Base-by-base conservation (phyloP, 2,888 invertebrate genomes). In the Tyria jacobaeae region DNA sequence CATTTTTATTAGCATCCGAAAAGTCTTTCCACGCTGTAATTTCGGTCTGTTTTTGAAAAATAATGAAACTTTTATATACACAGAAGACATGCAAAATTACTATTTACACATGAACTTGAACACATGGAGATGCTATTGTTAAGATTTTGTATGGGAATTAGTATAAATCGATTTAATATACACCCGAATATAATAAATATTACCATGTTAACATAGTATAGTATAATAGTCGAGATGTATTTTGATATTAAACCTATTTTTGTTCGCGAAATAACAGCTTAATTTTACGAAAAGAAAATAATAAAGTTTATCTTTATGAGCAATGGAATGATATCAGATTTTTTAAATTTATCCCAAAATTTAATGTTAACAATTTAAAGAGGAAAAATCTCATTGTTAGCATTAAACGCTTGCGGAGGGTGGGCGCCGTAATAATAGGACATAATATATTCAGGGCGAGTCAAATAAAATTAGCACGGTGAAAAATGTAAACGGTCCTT, bases 401-500 rank as follows among this genome's bases (percentile, higher is more conserved):
- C 89, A 86, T 90, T 90, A 91, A 91, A 87, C 85, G 89, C 83
- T 83, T 79, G 84, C 73, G 81, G 85, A 89, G 91, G 89, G 89
- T 68, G 86, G 78, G 83, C 66, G 79, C 83, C 78, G 89, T 88
- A 89, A 91, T 94, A 92, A 93, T 92, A 90, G 90, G 89, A 84
- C 86, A 92, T 93, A 93, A 93, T 94, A 93, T 92, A 93, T 94
- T 93, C 93, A 91, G 88, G 89, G 83, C 82, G 89, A 92, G 92
- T 91, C 91, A 93, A 93, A 93, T 93, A 92, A 93, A 94, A 94
- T 94, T 93, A 94, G 94, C 89, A 91, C 92, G 91, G 88, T 91
- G 90, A 93, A 93, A 93, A 93, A 94, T 94, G 91, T 93, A 90
- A 93, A 92, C 91, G 93, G 85, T 83, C 84, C 84, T 89, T 90